These are phyloP conservation scores for Mobula hypostoma DNA, from an alignment of 2,113 vertebrate genomes.

Conservation along the genomic window DNA sequence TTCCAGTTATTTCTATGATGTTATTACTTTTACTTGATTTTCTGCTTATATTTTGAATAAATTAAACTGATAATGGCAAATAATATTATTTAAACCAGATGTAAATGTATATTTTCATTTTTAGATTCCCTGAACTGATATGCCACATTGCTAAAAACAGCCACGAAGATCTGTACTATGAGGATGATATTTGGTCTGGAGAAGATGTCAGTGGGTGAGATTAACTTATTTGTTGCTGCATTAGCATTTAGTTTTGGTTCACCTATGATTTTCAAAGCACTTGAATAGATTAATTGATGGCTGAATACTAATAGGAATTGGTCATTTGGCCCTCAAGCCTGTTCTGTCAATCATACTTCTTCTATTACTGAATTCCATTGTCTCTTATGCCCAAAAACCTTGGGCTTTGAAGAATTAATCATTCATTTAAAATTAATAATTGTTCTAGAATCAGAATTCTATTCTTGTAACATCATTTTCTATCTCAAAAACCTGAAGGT, in stretches of 20 bases:
- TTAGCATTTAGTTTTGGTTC: not conserved
- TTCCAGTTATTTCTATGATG: not conserved
- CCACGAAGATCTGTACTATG: slow-evolving; percentile 92
- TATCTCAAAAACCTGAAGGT: not conserved
- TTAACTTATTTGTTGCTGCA: not conserved
- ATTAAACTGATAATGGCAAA: not conserved
- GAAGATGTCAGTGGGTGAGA: slow-evolving; percentile 82
- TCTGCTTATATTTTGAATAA: slow-evolving; percentile 1
- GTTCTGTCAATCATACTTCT: not conserved
- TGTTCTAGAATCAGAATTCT: not conserved
- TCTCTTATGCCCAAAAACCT: not conserved
- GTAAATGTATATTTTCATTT: not conserved
- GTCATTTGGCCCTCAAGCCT: not conserved
- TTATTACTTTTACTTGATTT: not conserved
- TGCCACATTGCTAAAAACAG: slow-evolving; percentile 75
- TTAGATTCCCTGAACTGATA: slow-evolving; percentile 86
- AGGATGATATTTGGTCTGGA: slow-evolving; percentile 92
- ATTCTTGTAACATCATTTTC: not conserved
- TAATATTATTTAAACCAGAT: not conserved
- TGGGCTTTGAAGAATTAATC: not conserved
- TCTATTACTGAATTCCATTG: not conserved
- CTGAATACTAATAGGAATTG: not conserved
- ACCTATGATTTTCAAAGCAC: not conserved
- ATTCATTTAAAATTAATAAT: not conserved
- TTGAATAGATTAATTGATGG: not conserved